Evolutionary conservation across 37 sponge, comb jelly and placozoan species (phyloP), one percentile per base, ranked within the genome.

Genomic region (Ianthella basta): DNA sequence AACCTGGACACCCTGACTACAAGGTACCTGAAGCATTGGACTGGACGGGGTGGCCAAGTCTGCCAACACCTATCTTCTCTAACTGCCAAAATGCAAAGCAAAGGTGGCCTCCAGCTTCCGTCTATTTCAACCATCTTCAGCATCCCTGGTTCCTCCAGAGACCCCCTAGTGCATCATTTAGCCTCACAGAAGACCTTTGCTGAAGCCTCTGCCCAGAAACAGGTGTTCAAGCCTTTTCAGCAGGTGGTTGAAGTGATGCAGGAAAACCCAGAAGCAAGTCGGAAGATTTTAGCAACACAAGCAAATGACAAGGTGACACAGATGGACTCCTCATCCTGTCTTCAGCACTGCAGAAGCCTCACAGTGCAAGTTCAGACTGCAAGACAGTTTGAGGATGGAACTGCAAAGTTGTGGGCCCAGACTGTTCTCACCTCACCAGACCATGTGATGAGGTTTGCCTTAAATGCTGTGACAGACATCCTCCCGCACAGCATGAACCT

Each of bases 81-180:
- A n/a, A n/a, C n/a, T n/a, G n/a, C n/a, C n/a, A n/a, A n/a, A n/a
- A n/a, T n/a, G n/a, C n/a, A n/a, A n/a, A n/a, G n/a, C 50, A 68
- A 70, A 25, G 84, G 84, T 32, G 84, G 82, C 16, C 41, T 82
- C 36, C 24, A 82, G 25, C 67, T 82, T 2, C 67, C 67, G 1
- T 10, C 24, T 35, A 35, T 64, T 66, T 64, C 82, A 41, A 33
- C 66, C 35, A 55, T 32, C 40, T 41, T 36, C 15, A 64, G 64
- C 82, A 37, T 5, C 82, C 37, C 20, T 36, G 6, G 59, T 6
- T 15, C 82, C 18, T 81, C 64, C 4, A 53, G 14, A 30, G 82
- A 81, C 64, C 63, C 64, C 38, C 25, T 35, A 6, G 33, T 33
- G 30, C 10, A 34, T 13, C 41, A 36, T 10, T 40, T 60, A 12